Conservation (phyloP, 1,140 invertebrate genomes). For the Homalodisca vitripennis region DNA sequence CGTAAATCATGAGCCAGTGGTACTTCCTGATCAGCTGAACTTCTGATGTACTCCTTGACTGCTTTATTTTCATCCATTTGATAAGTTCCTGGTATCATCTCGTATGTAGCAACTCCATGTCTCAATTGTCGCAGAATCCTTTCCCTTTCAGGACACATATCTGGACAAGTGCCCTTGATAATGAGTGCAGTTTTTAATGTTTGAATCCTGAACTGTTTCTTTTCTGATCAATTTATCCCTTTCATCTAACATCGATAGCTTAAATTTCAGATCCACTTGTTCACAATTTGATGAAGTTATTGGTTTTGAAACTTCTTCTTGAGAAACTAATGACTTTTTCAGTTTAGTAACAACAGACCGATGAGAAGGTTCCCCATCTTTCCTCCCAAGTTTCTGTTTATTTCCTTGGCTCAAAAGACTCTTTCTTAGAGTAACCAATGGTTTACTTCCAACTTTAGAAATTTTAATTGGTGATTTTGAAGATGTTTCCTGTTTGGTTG, state of each 20-base stretch:
- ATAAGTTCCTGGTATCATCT: conserved; percentile 48
- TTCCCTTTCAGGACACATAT: conserved; percentile 99
- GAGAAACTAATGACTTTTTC: not conserved
- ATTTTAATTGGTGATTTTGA: not conserved
- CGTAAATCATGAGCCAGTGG: conserved; percentile 91
- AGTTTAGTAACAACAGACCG: not conserved
- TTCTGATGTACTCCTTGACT: conserved; percentile 94
- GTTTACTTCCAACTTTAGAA: not conserved
- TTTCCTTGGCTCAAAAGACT: not conserved
- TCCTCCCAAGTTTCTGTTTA: conserved; percentile 7
- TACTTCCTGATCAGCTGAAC: conserved; percentile 92
- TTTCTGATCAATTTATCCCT: conserved; percentile 37
- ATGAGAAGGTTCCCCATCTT: conserved; percentile 1
- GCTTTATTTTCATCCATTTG: conserved; percentile 58
- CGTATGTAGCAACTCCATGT: conserved; percentile 67
- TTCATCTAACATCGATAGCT: conserved; percentile 37
- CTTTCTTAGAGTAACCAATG: not conserved
- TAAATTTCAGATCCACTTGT: conserved; percentile 28
- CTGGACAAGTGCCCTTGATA: conserved; percentile 75
- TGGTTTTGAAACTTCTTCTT: not conserved
- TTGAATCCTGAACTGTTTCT: conserved; percentile 13
- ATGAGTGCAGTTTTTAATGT: conserved; percentile 25
- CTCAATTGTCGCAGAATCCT: conserved; percentile 82
- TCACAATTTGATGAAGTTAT: not conserved
- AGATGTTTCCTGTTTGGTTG: not conserved